Conservation (phyloP, 2,797 vertebrate genomes). For the Urophycis tenuis region DNA sequence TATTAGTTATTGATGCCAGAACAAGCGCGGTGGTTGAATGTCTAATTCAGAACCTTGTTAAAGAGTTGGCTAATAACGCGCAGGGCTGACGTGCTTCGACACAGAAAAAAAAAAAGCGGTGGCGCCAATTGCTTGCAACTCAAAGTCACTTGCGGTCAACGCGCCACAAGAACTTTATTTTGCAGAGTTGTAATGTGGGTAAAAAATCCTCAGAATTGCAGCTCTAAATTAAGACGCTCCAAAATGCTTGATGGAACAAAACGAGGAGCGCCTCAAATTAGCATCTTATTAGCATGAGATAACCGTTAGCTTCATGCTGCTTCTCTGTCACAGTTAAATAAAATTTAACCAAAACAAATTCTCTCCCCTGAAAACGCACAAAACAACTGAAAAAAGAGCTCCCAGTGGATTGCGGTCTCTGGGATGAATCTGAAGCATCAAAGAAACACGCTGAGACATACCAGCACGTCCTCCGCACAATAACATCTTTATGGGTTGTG, state of each 20-base stretch:
- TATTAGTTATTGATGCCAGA: constrained; percentile 1
- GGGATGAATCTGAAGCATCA: constrained; percentile 28
- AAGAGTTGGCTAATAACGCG: not conserved
- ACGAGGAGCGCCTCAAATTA: not conserved
- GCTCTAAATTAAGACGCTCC: not conserved
- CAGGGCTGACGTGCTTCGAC: not conserved
- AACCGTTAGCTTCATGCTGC: not conserved
- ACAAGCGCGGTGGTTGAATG: not conserved
- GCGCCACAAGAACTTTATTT: not conserved
- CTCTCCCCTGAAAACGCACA: not conserved
- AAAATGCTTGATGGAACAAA: not conserved
- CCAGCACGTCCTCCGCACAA: not conserved
- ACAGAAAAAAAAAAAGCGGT: not conserved
- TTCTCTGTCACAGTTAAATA: constrained; percentile 1
- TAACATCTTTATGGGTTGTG: not conserved
- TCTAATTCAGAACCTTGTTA: constrained; percentile 4
- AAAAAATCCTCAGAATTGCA: not conserved
- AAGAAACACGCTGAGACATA: constrained; percentile 6
- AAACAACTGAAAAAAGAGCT: not conserved
- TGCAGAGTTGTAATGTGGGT: not conserved
- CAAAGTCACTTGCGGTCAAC: not conserved
- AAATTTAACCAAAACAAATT: not conserved
- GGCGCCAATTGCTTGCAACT: not conserved
- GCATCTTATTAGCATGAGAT: constrained; percentile 1
- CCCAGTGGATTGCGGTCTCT: not conserved